phyloP scores from a whole-genome alignment of 2,888 invertebrate genomes.

The Drosophila histrio region DNA sequence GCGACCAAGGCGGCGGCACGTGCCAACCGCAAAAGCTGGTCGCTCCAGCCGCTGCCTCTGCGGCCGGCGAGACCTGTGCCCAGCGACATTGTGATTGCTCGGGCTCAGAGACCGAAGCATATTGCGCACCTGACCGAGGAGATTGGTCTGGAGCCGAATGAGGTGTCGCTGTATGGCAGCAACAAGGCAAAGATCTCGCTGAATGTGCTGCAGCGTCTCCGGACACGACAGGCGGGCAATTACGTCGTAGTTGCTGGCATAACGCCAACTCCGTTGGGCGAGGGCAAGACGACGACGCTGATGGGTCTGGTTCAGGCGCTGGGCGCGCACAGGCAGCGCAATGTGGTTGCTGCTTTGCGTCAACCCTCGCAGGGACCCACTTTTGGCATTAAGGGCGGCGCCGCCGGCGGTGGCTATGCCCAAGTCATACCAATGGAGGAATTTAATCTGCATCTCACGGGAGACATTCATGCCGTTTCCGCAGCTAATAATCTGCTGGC shows the following conservation, averaged over 20 bases:
- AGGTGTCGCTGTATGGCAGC: slow-evolving; percentile 95
- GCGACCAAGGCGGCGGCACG: slow-evolving; percentile 88
- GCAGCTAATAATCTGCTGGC: slow-evolving; percentile 99
- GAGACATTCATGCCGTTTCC: slow-evolving; percentile 99
- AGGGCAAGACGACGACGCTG: slow-evolving; percentile 98
- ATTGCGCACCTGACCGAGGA: slow-evolving; percentile 91
- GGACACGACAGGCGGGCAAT: slow-evolving; percentile 90
- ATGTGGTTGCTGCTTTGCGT: slow-evolving; percentile 96
- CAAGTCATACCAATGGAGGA: slow-evolving; percentile 99
- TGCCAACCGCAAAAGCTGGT: slow-evolving; percentile 87
- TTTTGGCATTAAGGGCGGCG: slow-evolving; percentile 97
- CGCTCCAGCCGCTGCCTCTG: slow-evolving; percentile 88
- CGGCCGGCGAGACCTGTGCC: slow-evolving; percentile 90
- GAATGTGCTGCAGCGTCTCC: slow-evolving; percentile 90
- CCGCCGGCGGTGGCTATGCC: slow-evolving; percentile 99
- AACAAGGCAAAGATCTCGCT: slow-evolving; percentile 97
- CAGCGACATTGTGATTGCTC: slow-evolving; percentile 95
- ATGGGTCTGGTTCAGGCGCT: slow-evolving; percentile 97
- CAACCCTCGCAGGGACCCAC: slow-evolving; percentile 99
- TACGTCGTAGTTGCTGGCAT: slow-evolving; percentile 98
- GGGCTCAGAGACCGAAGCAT: slow-evolving; percentile 94
- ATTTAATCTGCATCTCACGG: slow-evolving; percentile 98
- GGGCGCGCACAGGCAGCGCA: slow-evolving; percentile 91
- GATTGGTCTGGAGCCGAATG: slow-evolving; percentile 91
- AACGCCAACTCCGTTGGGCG: slow-evolving; percentile 99